phyloP scores from a whole-genome alignment of 2,888 invertebrate genomes.

The Drosophila monieri region DNA sequence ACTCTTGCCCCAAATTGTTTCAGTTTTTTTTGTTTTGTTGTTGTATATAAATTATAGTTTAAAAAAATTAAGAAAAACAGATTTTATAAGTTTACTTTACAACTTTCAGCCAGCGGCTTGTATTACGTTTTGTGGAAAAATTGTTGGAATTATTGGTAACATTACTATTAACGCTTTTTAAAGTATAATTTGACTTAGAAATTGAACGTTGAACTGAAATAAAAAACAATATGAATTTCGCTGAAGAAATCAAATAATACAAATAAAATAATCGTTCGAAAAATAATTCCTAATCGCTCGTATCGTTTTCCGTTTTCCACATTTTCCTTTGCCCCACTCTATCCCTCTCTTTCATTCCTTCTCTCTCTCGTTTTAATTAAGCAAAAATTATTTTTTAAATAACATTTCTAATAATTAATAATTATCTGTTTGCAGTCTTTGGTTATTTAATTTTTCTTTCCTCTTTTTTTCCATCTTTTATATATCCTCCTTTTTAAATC shows the following conservation, averaged over 20 bases:
- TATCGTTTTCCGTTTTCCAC: conserved; percentile 29
- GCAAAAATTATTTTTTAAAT: conserved; percentile 81
- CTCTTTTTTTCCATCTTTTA: conserved; percentile 69
- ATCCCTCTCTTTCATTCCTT: not conserved
- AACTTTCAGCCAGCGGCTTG: conserved; percentile 7
- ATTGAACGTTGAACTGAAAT: conserved; percentile 61
- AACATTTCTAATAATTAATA: conserved; percentile 84
- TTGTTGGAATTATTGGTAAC: conserved; percentile 62
- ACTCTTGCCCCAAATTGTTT: conserved; percentile 41
- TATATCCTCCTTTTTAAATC: conserved; percentile 49
- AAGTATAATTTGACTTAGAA: conserved; percentile 73
- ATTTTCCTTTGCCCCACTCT: conserved; percentile 33
- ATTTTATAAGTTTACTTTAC: conserved; percentile 6
- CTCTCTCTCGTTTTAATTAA: conserved; percentile 54
- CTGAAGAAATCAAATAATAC: conserved; percentile 36
- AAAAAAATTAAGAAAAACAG: not conserved
- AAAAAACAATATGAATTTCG: conserved; percentile 30
- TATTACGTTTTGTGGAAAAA: conserved; percentile 32
- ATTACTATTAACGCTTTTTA: conserved; percentile 29
- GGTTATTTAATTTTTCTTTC: conserved; percentile 83
- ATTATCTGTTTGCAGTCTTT: conserved; percentile 85
- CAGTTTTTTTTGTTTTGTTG: conserved; percentile 15
- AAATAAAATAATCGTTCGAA: conserved; percentile 50
- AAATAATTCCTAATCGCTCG: conserved; percentile 43
- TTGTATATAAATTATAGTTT: conserved; percentile 20